Evolutionary conservation across 2,113 vertebrate species (phyloP), one percentile per base, ranked within the genome.

Genomic region (Poeciliopsis turrubarensis): DNA sequence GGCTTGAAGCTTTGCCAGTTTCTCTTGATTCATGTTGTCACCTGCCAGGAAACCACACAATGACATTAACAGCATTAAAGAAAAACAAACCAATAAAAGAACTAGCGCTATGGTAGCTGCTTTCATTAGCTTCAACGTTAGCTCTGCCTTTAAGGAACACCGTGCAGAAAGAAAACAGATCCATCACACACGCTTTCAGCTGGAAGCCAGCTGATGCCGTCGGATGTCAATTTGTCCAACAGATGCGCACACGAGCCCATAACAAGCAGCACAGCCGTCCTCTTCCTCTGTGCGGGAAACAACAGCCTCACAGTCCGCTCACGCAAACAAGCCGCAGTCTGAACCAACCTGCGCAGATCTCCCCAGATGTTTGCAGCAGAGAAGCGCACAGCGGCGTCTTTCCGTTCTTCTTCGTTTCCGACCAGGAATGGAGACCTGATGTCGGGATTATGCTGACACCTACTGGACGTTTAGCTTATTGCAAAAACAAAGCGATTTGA

Each of bases 1-100:
- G n/a, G 97, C 97, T 95, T 99, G 97, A 26, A 99, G 92, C 75
- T 98, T 99, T 84, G 98, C 97, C 63, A 99, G 95, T 92, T 99
- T 98, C 83, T 99, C 97, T 86, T 97, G 97, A 93, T 98, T 99
- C 97, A 99, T 99, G 34, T n/a, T 26, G 30, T 26, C 31, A 65
- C 64, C 64, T 65, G 10, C 37, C 34, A 63, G 41, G 1, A 17
- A 11, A 54, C 5, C 1, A 0, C 0, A 78, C 1, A 27, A 19
- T 47, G 51, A 22, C 51, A 22, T 54, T 8, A 54, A 1, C 17
- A 17, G 41, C 41, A 17, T 17, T 3, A 41, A 41, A 44, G 17
- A 32, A 32, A 32, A 29, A 29, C 29, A 29, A 2, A 29, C 3
- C 2, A 29, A 29, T 29, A 32, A 32, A 32, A 32, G 31, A 32